Evolutionary conservation across 64 coral and sea anemone genomes (phyloP), one percentile per base, ranked within the genome.

Genomic region (Montipora foliosa): DNA sequence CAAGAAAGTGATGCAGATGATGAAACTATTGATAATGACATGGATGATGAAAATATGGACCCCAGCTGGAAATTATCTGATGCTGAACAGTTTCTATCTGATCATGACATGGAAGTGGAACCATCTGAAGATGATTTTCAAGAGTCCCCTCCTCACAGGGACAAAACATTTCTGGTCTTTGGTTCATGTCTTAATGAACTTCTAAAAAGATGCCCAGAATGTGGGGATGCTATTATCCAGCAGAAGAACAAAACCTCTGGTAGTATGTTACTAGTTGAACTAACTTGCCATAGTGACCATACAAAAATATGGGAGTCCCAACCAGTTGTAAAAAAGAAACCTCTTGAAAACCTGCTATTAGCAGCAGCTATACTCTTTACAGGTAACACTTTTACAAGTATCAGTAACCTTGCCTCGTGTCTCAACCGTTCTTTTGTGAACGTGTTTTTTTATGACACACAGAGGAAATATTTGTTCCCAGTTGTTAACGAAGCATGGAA

Each of bases 401-500:
- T 77, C 14, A 77, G 75, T 49, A 22, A 17, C 10, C 14, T 77
- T 17, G 75, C 75, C 44, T 77, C 75, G 48, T 49, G 75, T 15
- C 60, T 75, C 8, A 75, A 75, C 72, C 37, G 7, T 75, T 75
- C 6, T 37, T 75, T 19, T 19, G 72, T 24, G 72, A 75, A 37
- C 14, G 72, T 75, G 72, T 75, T 4, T 75, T 75, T 75, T 37
- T 75, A 75, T 37, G 72, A 75, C n/a, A 75, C 72, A 29, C 86
- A 88, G 49, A 5, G 16, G 21, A 37, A 49, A 10, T 87, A 47
- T 52, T 49, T 87, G 45, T 87, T 87, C 44, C 84, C 84, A 24
- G 62, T 75, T 74, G 10, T 87, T 70, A 87, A 87, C 45, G 47
- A 74, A 12, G 69, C 86, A 88, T 88, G 71, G 86, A 70, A 88